Conservation (phyloP, 2,113 vertebrate genomes). For the Vombatus ursinus region DNA sequence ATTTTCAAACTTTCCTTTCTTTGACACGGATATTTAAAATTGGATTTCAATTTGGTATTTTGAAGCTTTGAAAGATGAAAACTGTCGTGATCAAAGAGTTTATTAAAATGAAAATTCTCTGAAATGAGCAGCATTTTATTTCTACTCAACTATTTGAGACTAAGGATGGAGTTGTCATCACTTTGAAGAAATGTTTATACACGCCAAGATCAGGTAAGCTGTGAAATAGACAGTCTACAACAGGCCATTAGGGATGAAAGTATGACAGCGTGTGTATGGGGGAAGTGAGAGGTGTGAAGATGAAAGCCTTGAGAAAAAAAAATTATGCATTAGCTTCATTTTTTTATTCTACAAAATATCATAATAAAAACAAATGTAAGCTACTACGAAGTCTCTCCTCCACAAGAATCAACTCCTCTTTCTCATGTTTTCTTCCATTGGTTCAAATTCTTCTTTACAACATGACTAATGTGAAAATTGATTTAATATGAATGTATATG, state of each 20-base stretch:
- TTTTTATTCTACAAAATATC: no score
- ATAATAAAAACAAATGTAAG: neutral
- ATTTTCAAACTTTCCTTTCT: neutral
- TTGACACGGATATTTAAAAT: conserved; percentile 33
- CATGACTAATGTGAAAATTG: no score
- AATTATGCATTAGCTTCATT: neutral
- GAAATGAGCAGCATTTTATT: neutral
- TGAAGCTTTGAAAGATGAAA: neutral
- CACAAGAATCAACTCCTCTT: neutral
- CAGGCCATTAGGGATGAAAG: neutral
- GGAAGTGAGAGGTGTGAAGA: neutral
- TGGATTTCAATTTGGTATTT: conserved; percentile 19
- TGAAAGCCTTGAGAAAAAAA: conserved; percentile 5
- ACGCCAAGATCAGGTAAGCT: neutral
- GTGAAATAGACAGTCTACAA: neutral
- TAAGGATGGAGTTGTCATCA: neutral
- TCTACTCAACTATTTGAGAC: conserved; percentile 10
- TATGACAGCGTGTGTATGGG: neutral
- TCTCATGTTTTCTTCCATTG: no score
- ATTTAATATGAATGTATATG: no score
- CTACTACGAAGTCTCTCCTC: no score
- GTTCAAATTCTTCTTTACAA: no score
- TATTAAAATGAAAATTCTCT: neutral
- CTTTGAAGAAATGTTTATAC: neutral
- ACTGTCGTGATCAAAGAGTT: neutral